phyloP scores from a whole-genome alignment of 2,797 vertebrate genomes.

The Crocidura indochinensis region DNA sequence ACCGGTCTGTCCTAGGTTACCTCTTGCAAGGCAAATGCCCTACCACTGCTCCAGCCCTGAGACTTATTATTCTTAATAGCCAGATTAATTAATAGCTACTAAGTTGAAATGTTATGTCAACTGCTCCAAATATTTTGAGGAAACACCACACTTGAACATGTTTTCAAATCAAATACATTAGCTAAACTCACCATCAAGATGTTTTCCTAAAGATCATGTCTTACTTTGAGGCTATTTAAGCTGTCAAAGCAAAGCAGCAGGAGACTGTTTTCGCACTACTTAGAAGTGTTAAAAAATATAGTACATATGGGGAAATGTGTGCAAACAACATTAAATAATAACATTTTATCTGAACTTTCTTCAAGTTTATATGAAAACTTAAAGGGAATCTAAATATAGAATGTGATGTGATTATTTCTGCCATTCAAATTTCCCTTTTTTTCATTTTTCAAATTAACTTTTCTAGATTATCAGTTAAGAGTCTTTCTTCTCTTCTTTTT shows the following conservation, averaged over 20 bases:
- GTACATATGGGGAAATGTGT: background rate
- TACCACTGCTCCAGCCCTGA: too few species aligned
- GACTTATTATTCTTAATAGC: background rate
- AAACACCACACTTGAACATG: background rate
- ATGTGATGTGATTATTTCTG: constrained; percentile 4
- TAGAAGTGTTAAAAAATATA: background rate
- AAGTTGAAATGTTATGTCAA: background rate
- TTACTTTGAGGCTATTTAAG: constrained; percentile 18
- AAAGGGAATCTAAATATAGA: constrained; percentile 47
- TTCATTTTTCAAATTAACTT: constrained; percentile 49
- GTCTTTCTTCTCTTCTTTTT: background rate
- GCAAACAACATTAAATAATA: constrained; percentile 2
- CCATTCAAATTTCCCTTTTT: background rate
- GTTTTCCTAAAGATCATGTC: constrained; percentile 2
- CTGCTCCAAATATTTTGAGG: background rate
- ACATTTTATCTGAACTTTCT: constrained; percentile 2
- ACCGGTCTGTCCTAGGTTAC: too few species aligned
- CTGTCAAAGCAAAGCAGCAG: constrained; percentile 3
- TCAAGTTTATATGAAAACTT: background rate
- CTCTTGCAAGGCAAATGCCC: too few species aligned
- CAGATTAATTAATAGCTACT: background rate
- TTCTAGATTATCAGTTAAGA: background rate
- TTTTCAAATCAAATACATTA: background rate
- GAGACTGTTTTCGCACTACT: background rate
- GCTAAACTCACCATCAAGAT: background rate